These are phyloP conservation scores for Pipistrellus nathusii DNA, from an alignment of 2,797 vertebrate species.

Conservation along the genomic window DNA sequence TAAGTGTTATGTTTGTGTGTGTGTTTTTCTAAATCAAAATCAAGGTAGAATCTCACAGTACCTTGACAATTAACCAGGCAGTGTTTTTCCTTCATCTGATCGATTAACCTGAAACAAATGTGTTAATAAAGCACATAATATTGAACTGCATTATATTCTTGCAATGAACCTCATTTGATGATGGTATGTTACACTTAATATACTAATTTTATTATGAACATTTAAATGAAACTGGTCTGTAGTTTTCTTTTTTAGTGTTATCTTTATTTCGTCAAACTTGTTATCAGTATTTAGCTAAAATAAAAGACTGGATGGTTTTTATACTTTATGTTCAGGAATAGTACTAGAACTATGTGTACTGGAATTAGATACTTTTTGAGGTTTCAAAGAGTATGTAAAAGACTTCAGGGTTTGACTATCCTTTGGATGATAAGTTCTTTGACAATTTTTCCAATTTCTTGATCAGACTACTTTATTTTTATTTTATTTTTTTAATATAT, in stretches of 20 bases:
- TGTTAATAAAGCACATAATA: constrained; percentile 21
- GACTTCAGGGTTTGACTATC: neutral
- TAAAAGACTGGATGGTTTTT: constrained; percentile 36
- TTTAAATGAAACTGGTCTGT: neutral
- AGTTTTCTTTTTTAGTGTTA: neutral
- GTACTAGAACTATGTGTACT: constrained; percentile 19
- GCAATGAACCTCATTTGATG: neutral
- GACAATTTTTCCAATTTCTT: constrained; percentile 34
- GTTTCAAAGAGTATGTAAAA: constrained; percentile 30
- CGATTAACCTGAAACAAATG: constrained; percentile 12
- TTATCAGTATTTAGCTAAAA: constrained; percentile 21
- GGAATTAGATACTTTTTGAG: constrained; percentile 17
- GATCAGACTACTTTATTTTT: neutral
- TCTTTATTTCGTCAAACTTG: constrained; percentile 12
- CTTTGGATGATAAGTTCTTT: neutral
- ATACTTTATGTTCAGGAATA: constrained; percentile 35
- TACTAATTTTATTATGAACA: constrained; percentile 10
- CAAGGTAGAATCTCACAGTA: neutral
- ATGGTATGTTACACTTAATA: neutral
- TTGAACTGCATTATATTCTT: neutral
- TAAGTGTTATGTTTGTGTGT: neutral
- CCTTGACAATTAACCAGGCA: neutral
- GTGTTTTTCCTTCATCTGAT: neutral
- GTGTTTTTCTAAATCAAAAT: constrained; percentile 4
- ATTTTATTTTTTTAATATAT: too few relatives aligned